Evolutionary conservation across 2,888 invertebrate species (phyloP).

Genomic region (Ornithoptera priamus): DNA sequence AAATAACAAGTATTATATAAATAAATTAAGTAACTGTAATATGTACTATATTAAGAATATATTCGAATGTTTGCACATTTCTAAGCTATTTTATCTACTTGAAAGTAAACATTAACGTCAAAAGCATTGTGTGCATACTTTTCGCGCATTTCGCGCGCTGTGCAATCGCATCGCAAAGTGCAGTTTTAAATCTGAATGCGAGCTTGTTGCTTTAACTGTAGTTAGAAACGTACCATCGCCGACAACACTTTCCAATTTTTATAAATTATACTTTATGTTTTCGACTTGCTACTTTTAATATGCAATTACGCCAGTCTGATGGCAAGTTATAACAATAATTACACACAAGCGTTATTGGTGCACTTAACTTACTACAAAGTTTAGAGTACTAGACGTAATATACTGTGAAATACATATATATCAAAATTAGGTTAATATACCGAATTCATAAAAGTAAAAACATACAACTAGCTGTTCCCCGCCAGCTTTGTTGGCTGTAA

Average conservation of each 20-base stretch:
- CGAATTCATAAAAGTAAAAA: too few relatives aligned
- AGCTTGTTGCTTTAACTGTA: neutral
- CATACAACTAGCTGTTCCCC: too few relatives aligned
- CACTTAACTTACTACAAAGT: too few relatives aligned
- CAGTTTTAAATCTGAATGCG: neutral
- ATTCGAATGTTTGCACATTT: neutral
- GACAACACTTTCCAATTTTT: neutral
- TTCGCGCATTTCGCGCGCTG: conserved; percentile 1
- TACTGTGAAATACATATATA: too few relatives aligned
- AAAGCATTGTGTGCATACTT: conserved; percentile 25
- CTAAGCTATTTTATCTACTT: neutral
- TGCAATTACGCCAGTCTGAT: too few relatives aligned
- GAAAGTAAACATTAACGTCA: conserved; percentile 22
- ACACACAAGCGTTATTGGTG: too few relatives aligned
- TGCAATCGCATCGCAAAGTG: conserved; percentile 5
- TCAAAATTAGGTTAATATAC: too few relatives aligned
- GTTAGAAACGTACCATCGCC: neutral
- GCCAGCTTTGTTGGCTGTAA: too few relatives aligned
- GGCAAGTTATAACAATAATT: neutral
- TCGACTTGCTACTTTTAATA: neutral
- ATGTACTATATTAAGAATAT: too few relatives aligned
- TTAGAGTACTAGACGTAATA: too few relatives aligned
- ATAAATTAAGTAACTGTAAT: too few relatives aligned
- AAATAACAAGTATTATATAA: too few relatives aligned
- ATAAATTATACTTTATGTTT: neutral